These are phyloP conservation scores for Gallinago jamesoni DNA, from an alignment of 2,113 vertebrate genomes.

Conservation along the genomic window DNA sequence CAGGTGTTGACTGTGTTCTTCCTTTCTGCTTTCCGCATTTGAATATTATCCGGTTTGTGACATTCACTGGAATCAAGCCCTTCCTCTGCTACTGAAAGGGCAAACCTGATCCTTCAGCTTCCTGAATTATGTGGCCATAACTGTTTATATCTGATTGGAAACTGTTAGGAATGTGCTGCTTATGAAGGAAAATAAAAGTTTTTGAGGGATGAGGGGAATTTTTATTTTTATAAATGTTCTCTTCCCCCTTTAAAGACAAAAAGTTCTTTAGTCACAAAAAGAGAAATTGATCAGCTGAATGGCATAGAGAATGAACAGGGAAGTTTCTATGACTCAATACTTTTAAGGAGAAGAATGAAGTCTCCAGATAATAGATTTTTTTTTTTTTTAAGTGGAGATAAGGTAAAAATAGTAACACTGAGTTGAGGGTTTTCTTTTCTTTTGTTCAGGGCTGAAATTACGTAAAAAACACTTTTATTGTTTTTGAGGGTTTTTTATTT, in stretches of 20 bases:
- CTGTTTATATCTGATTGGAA: not conserved
- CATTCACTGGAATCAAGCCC: not conserved
- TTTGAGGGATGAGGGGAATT: not conserved
- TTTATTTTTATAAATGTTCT: not conserved
- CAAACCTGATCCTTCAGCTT: not conserved
- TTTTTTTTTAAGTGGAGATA: not conserved
- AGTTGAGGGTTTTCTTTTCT: not conserved
- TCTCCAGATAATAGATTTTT: not conserved
- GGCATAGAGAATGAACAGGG: not conserved
- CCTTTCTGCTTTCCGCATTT: not conserved
- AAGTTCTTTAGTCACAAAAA: not conserved
- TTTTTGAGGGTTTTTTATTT: constrained; percentile 2
- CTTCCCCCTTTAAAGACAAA: not conserved
- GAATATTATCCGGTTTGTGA: not conserved
- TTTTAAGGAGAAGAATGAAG: not conserved
- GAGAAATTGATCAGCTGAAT: not conserved
- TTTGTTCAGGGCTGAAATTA: not conserved
- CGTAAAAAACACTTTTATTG: not conserved
- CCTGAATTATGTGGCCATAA: not conserved
- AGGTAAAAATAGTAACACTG: not conserved
- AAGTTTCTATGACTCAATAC: not conserved
- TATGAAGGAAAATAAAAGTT: not conserved
- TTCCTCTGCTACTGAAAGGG: not conserved
- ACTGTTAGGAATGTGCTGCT: not conserved
- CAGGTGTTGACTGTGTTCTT: not conserved